Conservation (phyloP, 92 coral and sea anemone species). For the Parazoanthus darwini region DNA sequence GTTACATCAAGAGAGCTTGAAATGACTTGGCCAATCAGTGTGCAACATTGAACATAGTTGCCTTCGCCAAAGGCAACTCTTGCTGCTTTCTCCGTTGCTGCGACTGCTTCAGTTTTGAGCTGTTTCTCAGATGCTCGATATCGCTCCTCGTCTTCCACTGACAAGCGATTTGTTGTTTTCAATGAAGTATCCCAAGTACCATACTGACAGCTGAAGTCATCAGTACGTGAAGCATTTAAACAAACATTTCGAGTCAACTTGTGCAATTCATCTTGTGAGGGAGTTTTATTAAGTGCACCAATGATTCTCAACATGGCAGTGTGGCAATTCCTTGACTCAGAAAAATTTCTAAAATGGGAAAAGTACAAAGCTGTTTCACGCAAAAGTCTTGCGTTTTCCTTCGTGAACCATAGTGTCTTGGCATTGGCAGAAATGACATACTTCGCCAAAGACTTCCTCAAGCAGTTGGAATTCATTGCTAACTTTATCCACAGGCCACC, state of each 20-base stretch:
- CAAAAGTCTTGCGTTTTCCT: slow-evolving; percentile 15
- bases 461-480: slow-evolving; percentile 10
- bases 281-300: no score
- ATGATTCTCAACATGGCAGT: no score
- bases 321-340: neutral
- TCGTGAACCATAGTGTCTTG: neutral
- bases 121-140: neutral
- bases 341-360: neutral
- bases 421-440: neutral
- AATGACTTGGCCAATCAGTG: neutral
- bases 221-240: no score
- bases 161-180: neutral
- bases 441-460: neutral
- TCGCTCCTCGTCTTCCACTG: neutral
- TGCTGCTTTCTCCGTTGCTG: no score
- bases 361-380: slow-evolving; percentile 32
- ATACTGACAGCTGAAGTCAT: no score
- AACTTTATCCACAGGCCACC: slow-evolving; percentile 10
- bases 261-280: no score
- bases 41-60: no score
- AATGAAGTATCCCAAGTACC: no score
- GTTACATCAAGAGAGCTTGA: neutral
- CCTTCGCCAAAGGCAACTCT: no score
- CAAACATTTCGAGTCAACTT: no score
- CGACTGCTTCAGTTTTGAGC: no score